Percentiles rank a stretch among this genome's conserved stretches.
Conservation (phyloP, 2,113 vertebrate genomes). For the Rutilus rutilus region DNA sequence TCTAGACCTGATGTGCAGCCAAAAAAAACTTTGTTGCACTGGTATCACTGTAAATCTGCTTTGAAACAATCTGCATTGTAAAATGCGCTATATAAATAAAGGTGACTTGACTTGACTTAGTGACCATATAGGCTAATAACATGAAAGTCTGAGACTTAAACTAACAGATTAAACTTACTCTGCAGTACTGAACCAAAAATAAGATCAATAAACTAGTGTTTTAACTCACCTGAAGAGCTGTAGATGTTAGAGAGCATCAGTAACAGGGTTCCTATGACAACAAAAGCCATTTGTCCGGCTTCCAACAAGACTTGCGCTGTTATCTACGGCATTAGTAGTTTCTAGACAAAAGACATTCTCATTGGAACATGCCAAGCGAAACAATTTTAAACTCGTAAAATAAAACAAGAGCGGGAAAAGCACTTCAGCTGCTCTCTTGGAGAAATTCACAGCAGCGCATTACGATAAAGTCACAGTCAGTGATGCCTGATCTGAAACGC, state of each 20-base stretch:
- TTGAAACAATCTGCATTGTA: too few relatives aligned
- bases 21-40: too few relatives aligned
- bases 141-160: not conserved
- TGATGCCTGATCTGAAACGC: not conserved
- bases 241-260: conserved; percentile 35
- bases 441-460: not conserved
- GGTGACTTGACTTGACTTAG: not conserved
- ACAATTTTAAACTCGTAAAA: not conserved
- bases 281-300: conserved; percentile 34
- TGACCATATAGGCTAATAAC: not conserved
- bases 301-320: not conserved
- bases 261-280: conserved; percentile 4
- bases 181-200: not conserved
- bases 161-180: not conserved
- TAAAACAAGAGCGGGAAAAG: not conserved
- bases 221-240: conserved; percentile 48
- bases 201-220: not conserved
- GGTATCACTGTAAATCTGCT: too few relatives aligned
- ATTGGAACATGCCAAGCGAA: not conserved
- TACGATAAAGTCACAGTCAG: conserved; percentile 14
- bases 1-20: too few relatives aligned
- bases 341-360: not conserved
- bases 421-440: conserved; percentile 10
- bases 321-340: not conserved
- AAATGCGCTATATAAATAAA: too few relatives aligned